Base-by-base conservation (phyloP, 2,888 invertebrate genomes). In the Dasysyrphus tricinctus region DNA sequence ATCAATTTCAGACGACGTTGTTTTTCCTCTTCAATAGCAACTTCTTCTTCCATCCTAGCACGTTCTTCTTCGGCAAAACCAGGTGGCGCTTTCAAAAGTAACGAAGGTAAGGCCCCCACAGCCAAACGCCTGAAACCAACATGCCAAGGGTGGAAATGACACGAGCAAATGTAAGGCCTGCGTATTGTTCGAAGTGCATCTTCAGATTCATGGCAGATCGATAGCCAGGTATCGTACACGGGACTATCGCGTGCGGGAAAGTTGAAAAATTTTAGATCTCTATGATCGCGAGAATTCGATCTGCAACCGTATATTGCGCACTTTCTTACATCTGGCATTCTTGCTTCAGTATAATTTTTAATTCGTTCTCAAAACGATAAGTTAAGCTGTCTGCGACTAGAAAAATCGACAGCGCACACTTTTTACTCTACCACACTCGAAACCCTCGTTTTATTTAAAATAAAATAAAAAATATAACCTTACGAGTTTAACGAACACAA, bases 271-370 rank as follows among this genome's bases (percentile, higher is more conserved):
- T 91, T 92, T 84, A 92, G 88, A 80, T 89, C 89, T 54, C 90
- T 91, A 74, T 90, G 89, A 74, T 91, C 91, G 4, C 92, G 88
- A 3, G 92, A 92, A 51, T 92, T 92, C 34, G 92, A 92, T 63
- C 90, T 84, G 83, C 91, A 92, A 49, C 91, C 91, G 69, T 92
- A 90, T 80, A 92, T 92, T 84, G 91, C 91, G 85, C 91, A 92
- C 32, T 92, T 90, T 84, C 92, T 89, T 77, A 92, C 90, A 29
- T 91, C 91, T 37, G 91, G 92, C 91, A 92, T 92, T 51, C 1
- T 69, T 14, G 8, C 24, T 65, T 5, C 2, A 39, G 32, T 54
- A 73, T 47, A 49, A 67, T 29, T 3, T 9, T 9, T 37, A 7
- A 7, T 44, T 44, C n/a, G n/a, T n/a, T n/a, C 16, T 7, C 1